Evolutionary conservation across 2,113 vertebrate species (phyloP).

Genomic region (Gymnogyps californianus): DNA sequence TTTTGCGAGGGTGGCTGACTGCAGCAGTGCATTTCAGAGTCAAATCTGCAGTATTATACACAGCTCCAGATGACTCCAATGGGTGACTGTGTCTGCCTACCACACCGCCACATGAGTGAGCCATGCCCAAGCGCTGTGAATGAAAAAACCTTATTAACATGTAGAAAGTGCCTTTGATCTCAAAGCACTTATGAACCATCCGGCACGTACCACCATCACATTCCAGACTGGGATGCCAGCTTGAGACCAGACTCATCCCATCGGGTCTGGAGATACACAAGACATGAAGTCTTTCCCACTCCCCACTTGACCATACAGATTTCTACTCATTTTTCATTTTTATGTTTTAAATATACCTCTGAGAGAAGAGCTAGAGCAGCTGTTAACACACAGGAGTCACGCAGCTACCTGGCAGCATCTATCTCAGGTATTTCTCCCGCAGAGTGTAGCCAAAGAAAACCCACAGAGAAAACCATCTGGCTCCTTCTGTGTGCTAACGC

Average conservation of each 20-base stretch:
- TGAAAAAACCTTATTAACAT: not conserved
- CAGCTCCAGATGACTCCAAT: not conserved
- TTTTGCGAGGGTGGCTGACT: not conserved
- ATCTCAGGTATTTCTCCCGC: not conserved
- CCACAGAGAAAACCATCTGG: conserved; percentile 38
- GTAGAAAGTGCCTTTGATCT: not conserved
- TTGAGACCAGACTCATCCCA: not conserved
- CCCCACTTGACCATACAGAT: not conserved
- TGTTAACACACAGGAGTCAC: not conserved
- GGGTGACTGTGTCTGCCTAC: not conserved
- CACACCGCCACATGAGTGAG: fast-evolving
- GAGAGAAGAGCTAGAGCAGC: not conserved
- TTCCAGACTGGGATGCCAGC: not conserved
- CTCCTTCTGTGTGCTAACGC: not conserved
- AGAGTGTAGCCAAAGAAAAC: not conserved
- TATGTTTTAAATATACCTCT: not conserved
- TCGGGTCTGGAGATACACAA: fast-evolving
- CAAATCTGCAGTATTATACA: not conserved
- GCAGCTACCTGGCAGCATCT: not conserved
- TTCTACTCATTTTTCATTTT: not conserved
- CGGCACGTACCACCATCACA: fast-evolving
- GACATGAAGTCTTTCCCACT: not conserved
- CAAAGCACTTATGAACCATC: not conserved
- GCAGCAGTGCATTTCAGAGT: not conserved
- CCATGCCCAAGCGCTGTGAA: not conserved